Evolutionary conservation across 2,113 vertebrate genomes (phyloP), one percentile per base, ranked within the genome.

Genomic region (Semnornis frantzii): DNA sequence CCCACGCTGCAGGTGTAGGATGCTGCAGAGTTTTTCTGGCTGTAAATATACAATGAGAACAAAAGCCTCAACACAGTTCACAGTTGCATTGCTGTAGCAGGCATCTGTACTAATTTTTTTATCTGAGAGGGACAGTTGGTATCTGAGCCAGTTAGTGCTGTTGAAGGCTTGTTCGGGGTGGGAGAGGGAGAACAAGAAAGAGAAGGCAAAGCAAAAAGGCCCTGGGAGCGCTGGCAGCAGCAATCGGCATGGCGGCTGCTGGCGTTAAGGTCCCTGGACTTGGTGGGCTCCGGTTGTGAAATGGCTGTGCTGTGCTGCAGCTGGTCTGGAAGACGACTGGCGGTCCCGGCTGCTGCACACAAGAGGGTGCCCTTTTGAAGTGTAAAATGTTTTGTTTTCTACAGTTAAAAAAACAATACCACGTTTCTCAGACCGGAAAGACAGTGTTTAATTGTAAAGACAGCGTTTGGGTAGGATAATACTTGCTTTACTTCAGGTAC

Each of bases 401-500:
- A 33, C 50, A 50, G 39, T 66, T 60, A 44, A 73, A 90, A 71
- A 76, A 17, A 15, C 7, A 30, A 31, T n/a, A 55, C 3, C 21
- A 4, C 2, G 8, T 55, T 84, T 66, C 42, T 60, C 62, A 42
- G 64, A 12, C 24, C 25, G 15, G 65, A 50, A 87, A 28, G 30
- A 34, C 11, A 52, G 77, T 68, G 44, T 75, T 94, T 89, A 84
- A 81, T 75, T 78, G 65, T 28, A 81, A 82, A 72, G 63, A 68
- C 27, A 78, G 16, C 5, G 1, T 91, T 72, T 78, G 33, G 9
- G 37, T 27, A 57, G 86, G 62, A 52, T 10, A n/a, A 3, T 33
- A 42, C 19, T 93, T 93, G 25, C 31, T 73, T 91, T 79, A 68
- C 37, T 46, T 33, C 8, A 64, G 30, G 46, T 34, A 37, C 3